Evolutionary conservation across 1,140 invertebrate genomes (phyloP).

Genomic region (Drosophila serrata): DNA sequence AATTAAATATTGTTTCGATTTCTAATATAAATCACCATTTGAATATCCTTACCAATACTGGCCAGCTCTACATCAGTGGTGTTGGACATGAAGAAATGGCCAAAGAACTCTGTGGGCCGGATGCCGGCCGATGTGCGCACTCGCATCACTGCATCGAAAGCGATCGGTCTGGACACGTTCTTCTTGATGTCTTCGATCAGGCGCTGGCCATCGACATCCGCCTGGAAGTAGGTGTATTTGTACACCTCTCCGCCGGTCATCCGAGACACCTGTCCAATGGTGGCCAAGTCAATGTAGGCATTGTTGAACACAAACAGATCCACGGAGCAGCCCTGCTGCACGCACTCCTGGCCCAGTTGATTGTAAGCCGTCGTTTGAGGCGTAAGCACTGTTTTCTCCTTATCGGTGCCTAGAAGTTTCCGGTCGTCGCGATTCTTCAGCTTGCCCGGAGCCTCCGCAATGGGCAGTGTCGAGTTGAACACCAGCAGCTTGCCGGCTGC

Average conservation of each 20-base stretch:
- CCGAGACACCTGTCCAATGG: constrained; percentile 95
- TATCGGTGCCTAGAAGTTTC: constrained; percentile 98
- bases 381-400: constrained; percentile 89
- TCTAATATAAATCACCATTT: background rate
- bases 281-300: constrained; percentile 97
- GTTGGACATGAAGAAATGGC: constrained; percentile 99
- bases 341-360: constrained; percentile 96
- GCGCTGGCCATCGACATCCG: constrained; percentile 95
- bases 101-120: constrained; percentile 98
- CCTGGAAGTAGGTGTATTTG: constrained; percentile 99
- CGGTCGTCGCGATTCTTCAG: constrained; percentile 98
- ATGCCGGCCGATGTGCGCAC: constrained; percentile 98
- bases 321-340: constrained; percentile 94
- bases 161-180: constrained; percentile 92
- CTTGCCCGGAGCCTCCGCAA: constrained; percentile 97
- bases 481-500: constrained; percentile 97
- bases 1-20: background rate
- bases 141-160: constrained; percentile 98
- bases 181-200: constrained; percentile 94
- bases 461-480: constrained; percentile 98
- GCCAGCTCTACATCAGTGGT: constrained; percentile 98
- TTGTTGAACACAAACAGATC: constrained; percentile 98
- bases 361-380: constrained; percentile 97
- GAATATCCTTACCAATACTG: constrained; percentile 90
- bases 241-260: constrained; percentile 97